phyloP scores from a whole-genome alignment of 2,113 vertebrate genomes.

The Erythrocebus patas region DNA sequence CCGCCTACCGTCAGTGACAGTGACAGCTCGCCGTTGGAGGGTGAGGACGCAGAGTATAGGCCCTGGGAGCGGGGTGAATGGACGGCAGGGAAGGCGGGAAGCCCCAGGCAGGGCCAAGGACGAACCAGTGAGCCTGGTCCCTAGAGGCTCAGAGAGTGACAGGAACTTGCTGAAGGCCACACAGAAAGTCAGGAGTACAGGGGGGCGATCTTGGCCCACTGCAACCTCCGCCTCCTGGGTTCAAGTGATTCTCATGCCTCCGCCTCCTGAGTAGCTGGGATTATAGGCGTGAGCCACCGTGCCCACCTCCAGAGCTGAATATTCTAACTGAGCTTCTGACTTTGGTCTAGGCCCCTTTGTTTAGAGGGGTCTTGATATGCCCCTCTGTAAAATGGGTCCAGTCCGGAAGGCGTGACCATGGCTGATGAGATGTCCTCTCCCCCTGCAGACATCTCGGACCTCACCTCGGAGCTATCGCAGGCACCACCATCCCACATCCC shows the following conservation, averaged over 20 bases:
- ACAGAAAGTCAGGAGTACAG: background rate
- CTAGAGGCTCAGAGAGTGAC: background rate
- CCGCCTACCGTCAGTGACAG: constrained; percentile 87
- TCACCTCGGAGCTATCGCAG: constrained; percentile 83
- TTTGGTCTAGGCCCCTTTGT: background rate
- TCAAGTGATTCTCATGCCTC: background rate
- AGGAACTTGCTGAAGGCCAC: background rate
- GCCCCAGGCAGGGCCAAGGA: background rate
- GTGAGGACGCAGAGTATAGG: constrained; percentile 71
- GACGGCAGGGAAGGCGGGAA: background rate
- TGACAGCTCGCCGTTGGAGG: constrained; percentile 91
- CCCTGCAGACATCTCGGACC: constrained; percentile 91
- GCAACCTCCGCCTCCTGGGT: too few relatives aligned
- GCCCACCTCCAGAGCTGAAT: too few relatives aligned
- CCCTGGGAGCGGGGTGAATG: rapidly evolving
- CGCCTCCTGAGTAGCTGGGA: background rate
- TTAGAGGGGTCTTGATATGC: background rate
- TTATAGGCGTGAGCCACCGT: too few relatives aligned
- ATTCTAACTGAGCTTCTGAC: background rate
- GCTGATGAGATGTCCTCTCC: background rate
- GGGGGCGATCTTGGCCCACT: too few relatives aligned
- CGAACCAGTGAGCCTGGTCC: background rate
- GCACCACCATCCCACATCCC: constrained; percentile 58
- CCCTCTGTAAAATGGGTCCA: background rate
- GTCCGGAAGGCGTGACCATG: rapidly evolving